Evolutionary conservation across 2,113 vertebrate species (phyloP).

Genomic region (Cyphomyrus plagiostoma): DNA sequence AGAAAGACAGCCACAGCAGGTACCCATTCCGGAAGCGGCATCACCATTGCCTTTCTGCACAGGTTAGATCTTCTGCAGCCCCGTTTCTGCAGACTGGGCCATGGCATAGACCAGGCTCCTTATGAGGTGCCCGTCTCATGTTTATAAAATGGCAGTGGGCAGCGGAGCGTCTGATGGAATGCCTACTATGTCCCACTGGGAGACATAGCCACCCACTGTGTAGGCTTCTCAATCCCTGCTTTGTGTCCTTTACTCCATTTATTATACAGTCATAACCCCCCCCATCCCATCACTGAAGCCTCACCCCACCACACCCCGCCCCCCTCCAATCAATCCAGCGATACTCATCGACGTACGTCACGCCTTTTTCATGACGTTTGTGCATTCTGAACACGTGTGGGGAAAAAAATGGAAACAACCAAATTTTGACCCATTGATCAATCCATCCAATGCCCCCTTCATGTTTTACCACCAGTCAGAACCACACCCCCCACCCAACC

Average conservation of each 20-base stretch:
- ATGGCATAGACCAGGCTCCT: slow-evolving; percentile 38
- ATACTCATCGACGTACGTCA: background rate
- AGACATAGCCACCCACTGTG: slow-evolving; percentile 57
- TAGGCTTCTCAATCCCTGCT: slow-evolving; percentile 54
- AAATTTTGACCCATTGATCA: background rate
- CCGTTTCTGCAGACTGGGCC: slow-evolving; percentile 34
- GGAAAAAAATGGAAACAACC: background rate
- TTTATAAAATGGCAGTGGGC: slow-evolving; percentile 41
- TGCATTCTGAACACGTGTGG: no score
- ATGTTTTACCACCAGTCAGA: background rate
- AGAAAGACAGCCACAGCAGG: slow-evolving; percentile 54
- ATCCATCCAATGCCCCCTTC: background rate
- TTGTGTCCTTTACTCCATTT: slow-evolving; percentile 61
- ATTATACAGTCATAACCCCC: slow-evolving; percentile 32
- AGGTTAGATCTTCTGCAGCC: slow-evolving; percentile 29
- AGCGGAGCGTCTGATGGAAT: slow-evolving; percentile 48
- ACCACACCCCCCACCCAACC: background rate
- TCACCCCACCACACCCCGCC: background rate
- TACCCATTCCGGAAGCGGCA: slow-evolving; percentile 50
- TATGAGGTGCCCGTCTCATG: slow-evolving; percentile 36
- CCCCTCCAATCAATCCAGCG: background rate
- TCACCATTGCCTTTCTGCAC: slow-evolving; percentile 28
- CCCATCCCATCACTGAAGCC: background rate
- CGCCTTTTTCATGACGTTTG: no score
- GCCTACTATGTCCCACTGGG: slow-evolving; percentile 39